A percentile compares a stretch with the other conserved stretches of the same genome.
These are phyloP conservation scores for Anabas testudineus DNA, from an alignment of 2,797 vertebrate genomes.

Conservation along the genomic window DNA sequence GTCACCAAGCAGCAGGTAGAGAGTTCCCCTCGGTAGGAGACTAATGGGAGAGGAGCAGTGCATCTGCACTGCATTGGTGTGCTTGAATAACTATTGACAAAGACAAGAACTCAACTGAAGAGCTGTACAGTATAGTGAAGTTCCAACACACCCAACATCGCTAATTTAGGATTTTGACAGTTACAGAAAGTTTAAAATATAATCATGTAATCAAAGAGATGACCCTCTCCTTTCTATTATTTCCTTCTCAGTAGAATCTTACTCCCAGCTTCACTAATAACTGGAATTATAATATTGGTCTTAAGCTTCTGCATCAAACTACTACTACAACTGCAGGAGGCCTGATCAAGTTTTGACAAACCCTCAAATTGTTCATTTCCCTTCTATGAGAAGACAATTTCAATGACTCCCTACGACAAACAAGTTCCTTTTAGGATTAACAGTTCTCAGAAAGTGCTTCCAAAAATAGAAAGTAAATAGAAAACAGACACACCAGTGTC, in stretches of 20 bases:
- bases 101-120: constrained; percentile 2
- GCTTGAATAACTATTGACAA: constrained; percentile 28
- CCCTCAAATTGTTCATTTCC: neutral
- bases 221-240: no score
- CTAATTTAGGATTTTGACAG: neutral
- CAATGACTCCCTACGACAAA: neutral
- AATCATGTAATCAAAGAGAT: no score
- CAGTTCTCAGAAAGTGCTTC: neutral
- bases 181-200: no score
- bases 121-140: neutral
- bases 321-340: neutral
- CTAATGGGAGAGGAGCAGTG: constrained; percentile 31
- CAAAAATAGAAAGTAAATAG: neutral
- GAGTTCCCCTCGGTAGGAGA: constrained; percentile 45
- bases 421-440: neutral
- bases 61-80: constrained; percentile 18
- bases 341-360: neutral
- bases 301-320: neutral
- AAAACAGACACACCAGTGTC: neutral
- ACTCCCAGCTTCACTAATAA: neutral
- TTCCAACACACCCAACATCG: neutral
- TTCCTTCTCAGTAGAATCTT: no score
- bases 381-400: neutral
- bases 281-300: neutral
- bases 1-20: constrained; percentile 75